Percentiles rank a stretch among this genome's conserved stretches.
Conservation (phyloP, 2,797 vertebrate genomes). For the Leptodactylus fallax region DNA sequence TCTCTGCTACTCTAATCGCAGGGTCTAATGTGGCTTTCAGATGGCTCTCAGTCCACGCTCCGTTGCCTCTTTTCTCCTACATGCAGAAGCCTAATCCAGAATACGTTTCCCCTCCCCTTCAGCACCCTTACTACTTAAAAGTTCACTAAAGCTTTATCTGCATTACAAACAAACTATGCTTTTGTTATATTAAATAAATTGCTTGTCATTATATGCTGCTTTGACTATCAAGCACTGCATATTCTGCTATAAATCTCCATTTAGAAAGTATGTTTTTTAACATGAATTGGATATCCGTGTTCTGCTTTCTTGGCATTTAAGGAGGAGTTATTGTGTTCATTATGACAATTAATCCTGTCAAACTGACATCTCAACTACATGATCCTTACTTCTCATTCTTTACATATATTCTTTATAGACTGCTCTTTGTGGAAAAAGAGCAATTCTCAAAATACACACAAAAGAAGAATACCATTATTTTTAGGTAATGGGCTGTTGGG, state of each 20-base stretch:
- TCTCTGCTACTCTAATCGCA: conserved; percentile 59
- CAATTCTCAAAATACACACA: too few species aligned
- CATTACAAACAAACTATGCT: conserved; percentile 16
- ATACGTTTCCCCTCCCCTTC: background rate
- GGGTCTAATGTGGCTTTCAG: conserved; percentile 63
- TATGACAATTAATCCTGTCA: conserved; percentile 3
- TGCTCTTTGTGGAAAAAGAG: background rate
- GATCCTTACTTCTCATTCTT: background rate
- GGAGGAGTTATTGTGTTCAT: background rate
- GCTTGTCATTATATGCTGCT: background rate
- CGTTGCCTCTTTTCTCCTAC: conserved; percentile 57
- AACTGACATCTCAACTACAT: conserved; percentile 19
- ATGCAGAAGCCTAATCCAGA: conserved; percentile 40
- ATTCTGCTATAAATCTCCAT: background rate
- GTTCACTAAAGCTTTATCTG: conserved; percentile 19
- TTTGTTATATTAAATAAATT: conserved; percentile 1
- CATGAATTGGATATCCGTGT: background rate
- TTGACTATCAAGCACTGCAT: background rate
- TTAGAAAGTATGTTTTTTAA: background rate
- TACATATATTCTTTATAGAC: background rate
- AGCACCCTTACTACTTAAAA: conserved; percentile 27
- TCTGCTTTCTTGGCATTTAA: background rate
- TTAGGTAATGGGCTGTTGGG: too few species aligned
- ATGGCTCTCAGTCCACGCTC: conserved; percentile 56
- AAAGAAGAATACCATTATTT: too few species aligned